phyloP scores from a whole-genome alignment of 2,113 vertebrate genomes.

The Balaeniceps rex region DNA sequence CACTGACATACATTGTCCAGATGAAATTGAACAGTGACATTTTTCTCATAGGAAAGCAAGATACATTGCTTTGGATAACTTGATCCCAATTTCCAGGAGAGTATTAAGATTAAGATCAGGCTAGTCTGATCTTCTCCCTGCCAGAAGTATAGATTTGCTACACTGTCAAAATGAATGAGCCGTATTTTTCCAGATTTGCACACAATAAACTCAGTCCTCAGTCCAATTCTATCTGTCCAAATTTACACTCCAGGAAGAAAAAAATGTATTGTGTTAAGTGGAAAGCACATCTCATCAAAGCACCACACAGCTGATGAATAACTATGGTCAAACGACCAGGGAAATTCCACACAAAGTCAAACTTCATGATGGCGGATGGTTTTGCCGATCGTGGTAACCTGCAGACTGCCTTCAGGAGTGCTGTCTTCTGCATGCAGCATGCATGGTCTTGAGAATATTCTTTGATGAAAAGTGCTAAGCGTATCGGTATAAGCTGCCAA shows the following conservation, averaged over 20 bases:
- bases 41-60: neutral
- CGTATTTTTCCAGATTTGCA: neutral
- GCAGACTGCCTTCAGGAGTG: neutral
- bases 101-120: neutral
- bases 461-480: neutral
- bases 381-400: rapidly evolving
- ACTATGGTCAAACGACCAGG: neutral
- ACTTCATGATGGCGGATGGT: neutral
- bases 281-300: neutral
- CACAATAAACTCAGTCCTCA: neutral
- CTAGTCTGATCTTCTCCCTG: neutral
- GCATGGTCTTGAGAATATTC: neutral
- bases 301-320: neutral
- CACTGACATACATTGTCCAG: neutral
- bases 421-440: neutral
- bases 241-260: neutral
- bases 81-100: neutral
- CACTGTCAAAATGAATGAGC: neutral
- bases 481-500: neutral
- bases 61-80: neutral
- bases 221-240: neutral
- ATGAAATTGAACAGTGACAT: neutral
- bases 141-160: neutral
- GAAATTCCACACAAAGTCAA: neutral
- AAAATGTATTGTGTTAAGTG: neutral